Evolutionary conservation across 2,797 vertebrate genomes (phyloP), one percentile per base, ranked within the genome.

Genomic region (Notolepis coatsorum): DNA sequence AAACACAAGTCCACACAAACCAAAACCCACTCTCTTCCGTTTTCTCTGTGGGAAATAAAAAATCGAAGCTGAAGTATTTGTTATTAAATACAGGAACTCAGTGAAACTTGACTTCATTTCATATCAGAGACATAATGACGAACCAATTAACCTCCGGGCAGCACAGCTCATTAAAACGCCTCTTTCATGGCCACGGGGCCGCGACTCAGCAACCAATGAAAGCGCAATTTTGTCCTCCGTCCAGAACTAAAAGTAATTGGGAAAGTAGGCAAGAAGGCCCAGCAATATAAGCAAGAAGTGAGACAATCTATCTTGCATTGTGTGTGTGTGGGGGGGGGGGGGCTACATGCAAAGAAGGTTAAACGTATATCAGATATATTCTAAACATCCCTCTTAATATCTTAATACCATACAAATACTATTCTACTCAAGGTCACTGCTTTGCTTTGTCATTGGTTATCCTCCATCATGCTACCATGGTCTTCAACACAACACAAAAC

Each of bases 101-200:
- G 84, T 87, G 88, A 93, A 93, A 91, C n/a, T 90, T 46, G 88
- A 82, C 89, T 89, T 92, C 80, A 92, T 93, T 92, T 92, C 87
- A 87, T 87, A 91, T 89, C n/a, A 75, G 88, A 88, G 83, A 85
- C 89, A 87, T 88, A 91, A n/a, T 88, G 84, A 90, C 81, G 55
- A 90, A 86, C 90, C 91, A 93, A 94, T 94, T 94, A 94, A 94
- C 92, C 92, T 90, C 84, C n/a, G n/a, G n/a, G n/a, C n/a, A 87
- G 87, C 84, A 85, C 86, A 75, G 90, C 90, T 93, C 92, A 91
- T 93, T 93, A 93, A 93, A 93, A 92, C 89, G 82, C 82, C 81
- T 73, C 89, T 93, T 94, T 93, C 90, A 92, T 90, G 86, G 89
- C 88, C 85, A 81, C n/a, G 85, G 72, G 89, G 90, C 87, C 77